Evolutionary conservation across 2,888 invertebrate species (phyloP), one percentile per base, ranked within the genome.

Genomic region (Dicranocentrus wangi): DNA sequence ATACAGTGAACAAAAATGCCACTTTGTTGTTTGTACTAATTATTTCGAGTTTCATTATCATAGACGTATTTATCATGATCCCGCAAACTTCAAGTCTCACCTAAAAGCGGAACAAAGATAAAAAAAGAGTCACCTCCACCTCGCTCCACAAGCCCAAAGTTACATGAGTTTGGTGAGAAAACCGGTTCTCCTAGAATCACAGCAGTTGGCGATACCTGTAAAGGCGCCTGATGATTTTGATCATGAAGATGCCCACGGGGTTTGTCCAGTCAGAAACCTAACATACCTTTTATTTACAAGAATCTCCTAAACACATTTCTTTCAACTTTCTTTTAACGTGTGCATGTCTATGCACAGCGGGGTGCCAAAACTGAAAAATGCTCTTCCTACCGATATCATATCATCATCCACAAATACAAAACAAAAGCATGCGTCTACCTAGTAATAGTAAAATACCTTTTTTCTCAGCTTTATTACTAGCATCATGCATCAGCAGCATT

Each of bases 121-220:
- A 7, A 39, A 13, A 39, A 39, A 39, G 7, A 39, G 13, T 39
- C 39, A 39, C 13, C 39, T 39, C 7, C 39, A 39, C 39, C 13
- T 39, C 39, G 13, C 13, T 39, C 13, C 8, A 39, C 8, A 39
- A 39, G 13, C 7, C 39, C 7, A 39, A 39, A 13, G 39, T 23
- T 58, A 25, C 25, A n/a, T 23, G 25, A 23, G 21, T 15, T 25
- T 58, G 1, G 13, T 2, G 13, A 23, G 39, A 3, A 27, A 58
- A 25, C 58, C 58, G 58, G 58, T 58, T 58, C 25, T 58, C 25
- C 27, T 13, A 23, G 25, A 58, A 58, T 58, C 58, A 58, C 58
- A 58, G 58, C 10, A 58, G 58, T n/a, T 58, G 58, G 58, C 58
- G 58, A 58, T 58, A n/a, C n/a, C 23, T 58, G 58, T n/a, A 58